Evolutionary conservation across 2,888 invertebrate species (phyloP), one percentile per base, ranked within the genome.

Genomic region (Phengaris arion): DNA sequence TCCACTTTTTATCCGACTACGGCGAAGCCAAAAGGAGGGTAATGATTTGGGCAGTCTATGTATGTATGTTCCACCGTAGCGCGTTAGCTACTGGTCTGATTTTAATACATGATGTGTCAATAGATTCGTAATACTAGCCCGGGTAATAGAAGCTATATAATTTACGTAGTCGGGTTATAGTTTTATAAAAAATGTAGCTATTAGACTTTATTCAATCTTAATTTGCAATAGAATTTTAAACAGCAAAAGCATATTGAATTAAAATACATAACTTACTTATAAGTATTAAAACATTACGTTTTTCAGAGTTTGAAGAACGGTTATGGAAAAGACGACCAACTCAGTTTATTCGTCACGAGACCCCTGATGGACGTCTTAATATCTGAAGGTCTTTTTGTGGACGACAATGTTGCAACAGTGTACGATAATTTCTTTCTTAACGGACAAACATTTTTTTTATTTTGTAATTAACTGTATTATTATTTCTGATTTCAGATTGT

Each of bases 291-390:
- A 64, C 7, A 4, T 10, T 0, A 5, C 35, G 4, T 69, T 48
- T 70, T 70, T n/a, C 48, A 70, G 70, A 10, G n/a, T 22, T 70
- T 70, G 51, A 70, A 15, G 7, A 51, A 70, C 10, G 70, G 15
- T 10, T 70, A 45, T 51, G 70, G 70, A 10, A 51, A 70, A 48
- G 15, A 48, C 48, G 70, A 48, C 12, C 64, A 64, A 7, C 12
- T 64, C 6, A 64, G 64, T 6, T 15, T 45, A 12, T 35, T 64
- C 35, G 64, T 13, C 2, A 2, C 12, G 10, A 64, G 64, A 12
- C 35, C 64, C 6, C 64, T 64, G 2, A 64, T 45, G 64, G 64
- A 64, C 64, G 35, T 64, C 5, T 4, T 4, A 2, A 51, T 70
- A 48, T 46, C 70, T 7, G 70, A 70, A 46, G 70, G 48, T n/a